Evolutionary conservation across 2,113 vertebrate genomes (phyloP), one percentile per base, ranked within the genome.

Genomic region (Salvelinus fontinalis): DNA sequence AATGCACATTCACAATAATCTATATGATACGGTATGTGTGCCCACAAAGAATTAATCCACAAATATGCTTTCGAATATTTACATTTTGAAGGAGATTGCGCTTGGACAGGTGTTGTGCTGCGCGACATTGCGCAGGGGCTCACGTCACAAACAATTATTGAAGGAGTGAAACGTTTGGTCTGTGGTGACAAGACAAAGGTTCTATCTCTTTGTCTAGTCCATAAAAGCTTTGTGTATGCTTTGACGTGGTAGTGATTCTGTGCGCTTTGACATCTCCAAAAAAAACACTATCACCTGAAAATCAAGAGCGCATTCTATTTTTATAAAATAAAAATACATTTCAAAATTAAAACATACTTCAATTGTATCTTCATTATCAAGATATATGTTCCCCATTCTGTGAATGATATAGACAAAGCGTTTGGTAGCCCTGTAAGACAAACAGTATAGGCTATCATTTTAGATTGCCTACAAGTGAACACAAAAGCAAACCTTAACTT

Each of bases 401-500:
- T 82, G 76, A 73, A 74, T 27, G 9, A 82, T 54, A 18, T 76
- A 86, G 86, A 83, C 74, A 77, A 48, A 88, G 86, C 89, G 89
- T 84, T 87, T 81, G 90, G 87, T 87, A 81, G 89, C 13, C 51
- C 16, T 18, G 51, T 54, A 54, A 88, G 87, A 85, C 84, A 89
- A 86, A 91, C 78, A 87, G 88, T 29, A 83, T 44, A 44, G 9
- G 39, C 39, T 44, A 44, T 86, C 86, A 85, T 91, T 83, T 87
- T 89, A 89, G 84, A 79, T 83, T 86, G 87, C 84, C 83, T 90
- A 91, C 89, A 90, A 88, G 87, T 80, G 86, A 84, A 91, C 90
- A 90, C 92, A 90, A 93, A 94, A 94, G 86, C 91, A 91, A 88
- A 86, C 92, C 87, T 94, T 92, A 92, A 95, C 94, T 93, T 95